phyloP scores from a whole-genome alignment of 2,797 vertebrate genomes.

The Tolypeutes matacus region DNA sequence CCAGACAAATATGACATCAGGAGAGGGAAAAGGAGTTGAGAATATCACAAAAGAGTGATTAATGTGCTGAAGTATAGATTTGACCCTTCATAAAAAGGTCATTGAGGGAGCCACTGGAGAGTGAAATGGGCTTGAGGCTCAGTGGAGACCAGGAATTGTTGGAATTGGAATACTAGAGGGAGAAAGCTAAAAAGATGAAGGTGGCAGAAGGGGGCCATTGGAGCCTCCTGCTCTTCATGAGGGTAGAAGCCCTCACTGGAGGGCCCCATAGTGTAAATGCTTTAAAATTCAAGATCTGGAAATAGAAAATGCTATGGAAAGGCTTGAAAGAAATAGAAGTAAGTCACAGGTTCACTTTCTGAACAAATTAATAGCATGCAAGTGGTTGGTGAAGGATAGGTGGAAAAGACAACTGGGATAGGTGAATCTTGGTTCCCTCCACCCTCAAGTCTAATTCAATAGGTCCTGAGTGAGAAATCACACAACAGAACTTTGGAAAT shows the following conservation, averaged over 20 bases:
- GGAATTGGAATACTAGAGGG: no score
- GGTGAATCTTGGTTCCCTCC: background rate
- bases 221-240: background rate
- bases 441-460: background rate
- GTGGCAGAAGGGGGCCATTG: background rate
- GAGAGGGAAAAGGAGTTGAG: no score
- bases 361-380: background rate
- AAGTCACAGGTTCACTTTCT: background rate
- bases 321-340: background rate
- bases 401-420: no score
- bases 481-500: background rate
- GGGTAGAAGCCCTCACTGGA: background rate
- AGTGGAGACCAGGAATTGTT: no score
- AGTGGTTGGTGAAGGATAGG: background rate
- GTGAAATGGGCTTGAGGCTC: no score
- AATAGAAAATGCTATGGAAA: background rate
- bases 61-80: no score
- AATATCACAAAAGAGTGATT: no score
- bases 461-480: background rate
- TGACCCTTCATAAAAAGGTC: no score
- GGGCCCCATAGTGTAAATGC: background rate
- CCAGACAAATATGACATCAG: no score
- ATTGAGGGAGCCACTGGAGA: no score
- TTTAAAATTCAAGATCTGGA: background rate
- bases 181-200: background rate